A percentile compares a stretch with the other conserved stretches of the same genome.
Conservation (phyloP, 2,888 invertebrate species). For the Erannis defoliaria region DNA sequence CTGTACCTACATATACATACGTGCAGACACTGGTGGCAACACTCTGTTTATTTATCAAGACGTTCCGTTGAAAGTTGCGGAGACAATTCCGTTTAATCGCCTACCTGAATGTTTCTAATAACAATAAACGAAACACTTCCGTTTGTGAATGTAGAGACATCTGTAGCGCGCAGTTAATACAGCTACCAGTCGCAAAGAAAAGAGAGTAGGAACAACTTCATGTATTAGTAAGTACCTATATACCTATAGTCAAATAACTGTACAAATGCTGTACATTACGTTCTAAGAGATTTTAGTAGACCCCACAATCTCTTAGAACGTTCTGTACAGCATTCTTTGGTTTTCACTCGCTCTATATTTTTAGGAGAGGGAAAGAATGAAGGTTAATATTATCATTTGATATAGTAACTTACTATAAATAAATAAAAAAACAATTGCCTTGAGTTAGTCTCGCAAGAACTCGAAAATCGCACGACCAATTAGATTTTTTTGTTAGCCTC, state of each 20-base stretch:
- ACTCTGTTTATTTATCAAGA: slow-evolving; percentile 10
- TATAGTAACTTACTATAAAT: no score
- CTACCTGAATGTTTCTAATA: slow-evolving; percentile 30
- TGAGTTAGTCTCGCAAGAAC: no score
- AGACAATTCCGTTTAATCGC: slow-evolving; percentile 24
- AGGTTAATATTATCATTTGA: no score
- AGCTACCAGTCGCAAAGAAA: not conserved
- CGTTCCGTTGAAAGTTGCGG: slow-evolving; percentile 6
- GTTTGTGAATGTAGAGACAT: slow-evolving; percentile 25
- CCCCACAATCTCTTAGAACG: not conserved
- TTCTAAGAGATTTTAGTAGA: no score
- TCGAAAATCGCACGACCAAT: no score
- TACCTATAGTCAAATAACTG: no score
- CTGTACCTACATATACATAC: not conserved
- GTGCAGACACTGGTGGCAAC: not conserved
- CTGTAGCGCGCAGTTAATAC: slow-evolving; percentile 28
- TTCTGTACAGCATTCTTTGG: not conserved
- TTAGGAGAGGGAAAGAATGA: no score
- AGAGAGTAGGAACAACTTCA: not conserved
- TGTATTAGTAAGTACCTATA: no score
- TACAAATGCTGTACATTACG: no score
- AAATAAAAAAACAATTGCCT: no score
- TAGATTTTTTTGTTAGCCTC: no score
- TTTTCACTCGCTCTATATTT: not conserved
- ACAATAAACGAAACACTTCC: slow-evolving; percentile 34